phyloP scores from a whole-genome alignment of 2,888 invertebrate species.

The Trypoxylon attenuatum region DNA sequence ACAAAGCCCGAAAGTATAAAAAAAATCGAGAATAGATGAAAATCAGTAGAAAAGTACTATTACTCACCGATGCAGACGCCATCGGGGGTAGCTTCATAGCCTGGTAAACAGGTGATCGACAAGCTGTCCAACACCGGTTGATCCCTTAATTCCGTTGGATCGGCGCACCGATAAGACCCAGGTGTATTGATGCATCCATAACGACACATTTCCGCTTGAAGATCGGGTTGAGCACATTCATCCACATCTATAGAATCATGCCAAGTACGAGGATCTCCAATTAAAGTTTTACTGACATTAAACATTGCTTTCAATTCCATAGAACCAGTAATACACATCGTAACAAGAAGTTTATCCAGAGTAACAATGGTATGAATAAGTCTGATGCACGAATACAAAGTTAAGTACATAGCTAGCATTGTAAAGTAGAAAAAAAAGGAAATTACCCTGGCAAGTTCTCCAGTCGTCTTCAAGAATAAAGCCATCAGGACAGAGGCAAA shows the following conservation, averaged over 20 bases:
- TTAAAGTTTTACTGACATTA: neutral
- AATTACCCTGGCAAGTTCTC: slow-evolving; percentile 72
- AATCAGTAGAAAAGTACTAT: slow-evolving; percentile 9
- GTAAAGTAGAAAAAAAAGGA: too few relatives aligned
- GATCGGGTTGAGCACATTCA: slow-evolving; percentile 78
- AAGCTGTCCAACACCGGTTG: slow-evolving; percentile 54
- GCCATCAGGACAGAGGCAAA: slow-evolving; percentile 72
- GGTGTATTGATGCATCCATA: slow-evolving; percentile 77
- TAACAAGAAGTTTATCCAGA: too few relatives aligned
- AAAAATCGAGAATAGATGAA: too few relatives aligned
- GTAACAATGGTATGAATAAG: too few relatives aligned
- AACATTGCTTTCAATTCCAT: slow-evolving; percentile 7
- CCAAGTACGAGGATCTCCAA: slow-evolving; percentile 3
- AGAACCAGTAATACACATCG: neutral
- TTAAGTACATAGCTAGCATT: too few relatives aligned
- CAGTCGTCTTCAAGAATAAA: slow-evolving; percentile 71
- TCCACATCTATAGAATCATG: slow-evolving; percentile 77
- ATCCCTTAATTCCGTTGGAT: slow-evolving; percentile 62
- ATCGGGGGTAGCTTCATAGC: slow-evolving; percentile 60
- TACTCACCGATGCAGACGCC: slow-evolving; percentile 68
- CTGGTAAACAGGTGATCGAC: slow-evolving; percentile 61
- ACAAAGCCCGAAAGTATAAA: too few relatives aligned
- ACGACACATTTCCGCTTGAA: slow-evolving; percentile 69
- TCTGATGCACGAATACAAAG: too few relatives aligned
- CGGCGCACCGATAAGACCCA: slow-evolving; percentile 75